Evolutionary conservation across 1,140 invertebrate genomes (phyloP), one percentile per base, ranked within the genome.

Genomic region (Caenorhabditis remanei): DNA sequence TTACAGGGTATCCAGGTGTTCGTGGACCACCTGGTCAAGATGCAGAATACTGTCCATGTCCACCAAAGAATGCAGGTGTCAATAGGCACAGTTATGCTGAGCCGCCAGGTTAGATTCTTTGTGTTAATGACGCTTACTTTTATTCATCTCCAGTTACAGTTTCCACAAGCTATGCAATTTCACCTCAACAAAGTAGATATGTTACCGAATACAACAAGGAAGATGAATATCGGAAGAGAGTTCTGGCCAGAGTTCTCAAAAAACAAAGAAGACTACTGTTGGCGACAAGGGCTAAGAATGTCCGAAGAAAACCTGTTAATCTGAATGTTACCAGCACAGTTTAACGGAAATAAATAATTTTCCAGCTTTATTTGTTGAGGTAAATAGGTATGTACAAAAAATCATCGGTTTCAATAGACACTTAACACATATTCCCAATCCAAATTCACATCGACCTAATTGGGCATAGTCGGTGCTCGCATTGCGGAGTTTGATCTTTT

Each of bases 31-130:
- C 88, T 2, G 88, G 88, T 14, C 79, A 83, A 14, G 88, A 88
- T 50, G 88, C 88, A 8, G 85, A 84, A 43, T 88, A 88, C 48
- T 88, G 88, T 88, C 88, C 88, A 14, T 88, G 88, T 19, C 88
- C 88, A 24, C 41, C 87, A 2, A 79, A 83, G 55, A 75, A 55
- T 5, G 61, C 55, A 11, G 61, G 55, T 24, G 46, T 53, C 48
- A 82, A 32, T 50, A 40, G 71, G n/a, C 50, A 79, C 53, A 79
- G 71, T 50, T 79, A 53, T 50, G 71, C 4, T 2, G 46, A 79
- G 9, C 71, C 71, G 7, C 71, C 71, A 79, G 71, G 71, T 79
- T 2, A 46, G 67, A 0, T 46, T 46, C 7, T 46, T 71, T 32
- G 16, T 5, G 19, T 19, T 71, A 6, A 2, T 8, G 5, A 1